Evolutionary conservation across 2,797 vertebrate species (phyloP).

Genomic region (Phrynocephalus forsythii): DNA sequence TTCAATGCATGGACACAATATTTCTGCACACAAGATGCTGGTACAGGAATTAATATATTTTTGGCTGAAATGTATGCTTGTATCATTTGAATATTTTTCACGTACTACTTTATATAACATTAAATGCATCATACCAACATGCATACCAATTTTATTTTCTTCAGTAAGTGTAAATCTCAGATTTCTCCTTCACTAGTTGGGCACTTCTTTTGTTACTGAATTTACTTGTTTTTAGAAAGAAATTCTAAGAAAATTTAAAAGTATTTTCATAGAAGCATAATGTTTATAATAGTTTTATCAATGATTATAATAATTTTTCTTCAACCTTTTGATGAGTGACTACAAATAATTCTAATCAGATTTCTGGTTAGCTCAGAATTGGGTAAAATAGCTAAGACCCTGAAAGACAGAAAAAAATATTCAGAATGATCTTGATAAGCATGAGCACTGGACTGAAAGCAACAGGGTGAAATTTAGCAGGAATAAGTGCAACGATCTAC

Average conservation of each 20-base stretch:
- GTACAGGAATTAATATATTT: slow-evolving; percentile 37
- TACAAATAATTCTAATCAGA: no score
- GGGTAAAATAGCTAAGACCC: no score
- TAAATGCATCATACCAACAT: slow-evolving; percentile 34
- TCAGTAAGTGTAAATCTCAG: slow-evolving; percentile 1
- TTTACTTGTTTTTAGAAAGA: slow-evolving; percentile 20
- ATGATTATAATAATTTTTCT: no score
- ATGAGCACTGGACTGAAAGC: no score
- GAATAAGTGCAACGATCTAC: no score
- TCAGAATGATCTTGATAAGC: no score
- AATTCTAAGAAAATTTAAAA: slow-evolving; percentile 32
- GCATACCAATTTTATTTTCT: slow-evolving; percentile 25
- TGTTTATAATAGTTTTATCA: no score
- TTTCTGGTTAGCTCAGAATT: no score
- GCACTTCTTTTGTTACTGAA: background rate
- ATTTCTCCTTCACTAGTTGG: slow-evolving; percentile 28
- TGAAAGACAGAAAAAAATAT: no score
- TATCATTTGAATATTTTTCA: slow-evolving; percentile 32
- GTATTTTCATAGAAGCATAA: slow-evolving; percentile 6
- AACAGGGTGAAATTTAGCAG: no score
- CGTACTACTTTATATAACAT: background rate
- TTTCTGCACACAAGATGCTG: background rate
- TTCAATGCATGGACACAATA: slow-evolving; percentile 6
- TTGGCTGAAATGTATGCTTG: background rate
- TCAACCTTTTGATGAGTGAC: no score